These are phyloP conservation scores for Microtus pennsylvanicus DNA, from an alignment of 2,113 vertebrate species.

Conservation along the genomic window DNA sequence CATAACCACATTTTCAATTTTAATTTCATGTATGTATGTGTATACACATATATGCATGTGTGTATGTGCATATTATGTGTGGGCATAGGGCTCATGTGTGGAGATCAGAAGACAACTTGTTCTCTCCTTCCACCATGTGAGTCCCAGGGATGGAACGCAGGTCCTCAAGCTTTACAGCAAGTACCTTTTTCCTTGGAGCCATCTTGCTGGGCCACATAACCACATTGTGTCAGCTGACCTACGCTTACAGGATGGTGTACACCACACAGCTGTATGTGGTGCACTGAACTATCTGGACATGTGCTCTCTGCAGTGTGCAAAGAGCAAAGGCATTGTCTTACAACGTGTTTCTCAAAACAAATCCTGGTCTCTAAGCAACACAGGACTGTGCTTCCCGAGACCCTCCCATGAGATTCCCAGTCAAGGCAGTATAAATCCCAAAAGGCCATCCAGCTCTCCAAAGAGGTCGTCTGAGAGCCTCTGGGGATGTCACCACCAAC, in stretches of 20 bases:
- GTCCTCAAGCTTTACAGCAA: not conserved
- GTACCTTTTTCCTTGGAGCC: not conserved
- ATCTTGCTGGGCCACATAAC: not conserved
- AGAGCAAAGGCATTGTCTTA: not conserved
- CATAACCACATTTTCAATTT: not conserved
- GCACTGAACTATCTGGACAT: not conserved
- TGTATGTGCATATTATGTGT: not conserved
- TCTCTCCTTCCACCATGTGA: not conserved
- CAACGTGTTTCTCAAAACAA: not conserved
- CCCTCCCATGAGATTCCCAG: not conserved
- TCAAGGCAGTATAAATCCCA: not conserved
- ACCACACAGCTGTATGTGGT: too few species aligned
- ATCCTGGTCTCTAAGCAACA: not conserved
- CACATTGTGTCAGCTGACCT: not conserved
- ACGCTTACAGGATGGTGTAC: not conserved
- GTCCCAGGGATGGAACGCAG: not conserved
- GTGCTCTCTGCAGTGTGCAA: not conserved
- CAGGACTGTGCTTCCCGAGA: not conserved
- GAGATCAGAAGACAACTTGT: not conserved
- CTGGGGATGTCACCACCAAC: not conserved
- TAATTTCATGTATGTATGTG: not conserved
- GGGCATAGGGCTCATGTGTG: not conserved
- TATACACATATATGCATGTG: too few species aligned
- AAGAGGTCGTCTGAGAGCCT: not conserved
- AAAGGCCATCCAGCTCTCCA: not conserved